Evolutionary conservation across 1,140 invertebrate species (phyloP).

Genomic region (Trigoniulus corallinus): DNA sequence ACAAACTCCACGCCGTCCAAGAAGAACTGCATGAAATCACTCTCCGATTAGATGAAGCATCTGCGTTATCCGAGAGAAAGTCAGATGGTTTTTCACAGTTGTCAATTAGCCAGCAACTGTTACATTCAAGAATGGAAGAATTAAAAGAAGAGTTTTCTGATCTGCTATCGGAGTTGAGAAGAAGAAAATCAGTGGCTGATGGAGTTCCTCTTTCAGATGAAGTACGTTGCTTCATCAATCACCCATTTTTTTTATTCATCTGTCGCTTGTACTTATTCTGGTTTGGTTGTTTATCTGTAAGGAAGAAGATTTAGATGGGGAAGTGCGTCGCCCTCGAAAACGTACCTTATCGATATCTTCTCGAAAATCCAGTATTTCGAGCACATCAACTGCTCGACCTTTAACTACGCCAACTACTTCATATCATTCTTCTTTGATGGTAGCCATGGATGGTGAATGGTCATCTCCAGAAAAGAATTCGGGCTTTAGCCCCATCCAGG

Average conservation of each 20-base stretch:
- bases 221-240: constrained; percentile 8
- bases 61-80: background rate
- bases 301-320: constrained; percentile 25
- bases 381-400: constrained; percentile 16
- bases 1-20: constrained; percentile 31
- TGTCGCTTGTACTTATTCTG: constrained; percentile 8
- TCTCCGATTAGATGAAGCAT: constrained; percentile 20
- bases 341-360: constrained; percentile 18
- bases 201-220: constrained; percentile 17
- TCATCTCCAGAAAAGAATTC: too few relatives aligned
- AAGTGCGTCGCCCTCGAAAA: constrained; percentile 19
- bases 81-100: constrained; percentile 10
- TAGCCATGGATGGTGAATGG: background rate
- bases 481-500: too few relatives aligned
- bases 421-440: constrained; percentile 7
- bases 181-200: constrained; percentile 28
- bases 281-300: constrained; percentile 6
- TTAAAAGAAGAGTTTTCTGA: constrained; percentile 35
- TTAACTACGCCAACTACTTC: constrained; percentile 16
- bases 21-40: constrained; percentile 32
- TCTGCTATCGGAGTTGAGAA: constrained; percentile 30
- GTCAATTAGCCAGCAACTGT: constrained; percentile 14
- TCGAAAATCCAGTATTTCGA: constrained; percentile 13
- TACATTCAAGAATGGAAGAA: constrained; percentile 27
- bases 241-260: too few relatives aligned